phyloP scores from a whole-genome alignment of 2,888 invertebrate species.

The Microplitis manilae region DNA sequence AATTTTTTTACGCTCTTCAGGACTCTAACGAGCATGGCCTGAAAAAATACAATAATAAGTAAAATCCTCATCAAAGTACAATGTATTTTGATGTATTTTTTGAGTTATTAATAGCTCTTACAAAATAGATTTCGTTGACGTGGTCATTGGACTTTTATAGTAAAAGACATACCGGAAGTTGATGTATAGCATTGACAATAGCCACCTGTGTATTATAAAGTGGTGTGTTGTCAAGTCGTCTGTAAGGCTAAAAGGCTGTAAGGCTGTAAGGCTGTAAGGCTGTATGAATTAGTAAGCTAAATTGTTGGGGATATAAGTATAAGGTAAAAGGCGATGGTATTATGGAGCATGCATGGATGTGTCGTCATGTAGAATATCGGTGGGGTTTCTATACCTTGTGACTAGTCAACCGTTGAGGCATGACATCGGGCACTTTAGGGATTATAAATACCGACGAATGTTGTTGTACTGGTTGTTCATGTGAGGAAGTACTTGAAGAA shows the following conservation, averaged over 20 bases:
- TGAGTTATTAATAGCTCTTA: neutral
- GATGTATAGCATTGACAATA: neutral
- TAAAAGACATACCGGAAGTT: neutral
- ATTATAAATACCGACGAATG: conserved; percentile 45
- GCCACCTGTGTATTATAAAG: neutral
- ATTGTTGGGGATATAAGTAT: conserved; percentile 4
- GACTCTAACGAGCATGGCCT: too few relatives aligned
- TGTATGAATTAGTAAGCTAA: conserved; percentile 3
- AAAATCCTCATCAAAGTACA: too few relatives aligned
- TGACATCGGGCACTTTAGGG: neutral
- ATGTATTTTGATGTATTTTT: too few relatives aligned
- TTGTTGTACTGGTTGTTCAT: neutral
- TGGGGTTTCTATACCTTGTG: neutral
- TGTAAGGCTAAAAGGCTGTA: neutral
- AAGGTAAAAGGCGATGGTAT: neutral
- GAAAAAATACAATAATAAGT: too few relatives aligned
- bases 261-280: neutral
- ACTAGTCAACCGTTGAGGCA: neutral
- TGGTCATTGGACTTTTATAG: neutral
- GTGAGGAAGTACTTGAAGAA: neutral
- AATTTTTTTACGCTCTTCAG: too few relatives aligned
- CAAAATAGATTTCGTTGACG: neutral
- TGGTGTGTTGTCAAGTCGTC: neutral
- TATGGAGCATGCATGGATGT: neutral
- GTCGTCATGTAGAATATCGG: neutral